Evolutionary conservation across 2,797 vertebrate species (phyloP).

Genomic region (Microhierax caerulescens): DNA sequence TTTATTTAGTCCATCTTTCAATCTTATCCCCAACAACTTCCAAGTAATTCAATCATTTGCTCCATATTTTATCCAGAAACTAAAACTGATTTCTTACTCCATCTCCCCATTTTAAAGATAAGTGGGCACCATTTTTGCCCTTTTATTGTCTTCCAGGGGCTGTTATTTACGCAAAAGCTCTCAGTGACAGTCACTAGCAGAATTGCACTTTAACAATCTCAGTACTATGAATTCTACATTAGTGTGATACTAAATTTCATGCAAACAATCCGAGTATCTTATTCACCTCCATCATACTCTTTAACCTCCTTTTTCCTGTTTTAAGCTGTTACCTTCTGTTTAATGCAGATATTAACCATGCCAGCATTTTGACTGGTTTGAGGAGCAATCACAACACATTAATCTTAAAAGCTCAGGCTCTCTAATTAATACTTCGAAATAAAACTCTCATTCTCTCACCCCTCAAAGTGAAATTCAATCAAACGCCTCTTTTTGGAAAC

Average conservation of each 20-base stretch:
- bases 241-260: background rate
- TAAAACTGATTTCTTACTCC: background rate
- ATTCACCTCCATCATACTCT: background rate
- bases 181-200: background rate
- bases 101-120: background rate
- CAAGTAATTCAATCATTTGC: background rate
- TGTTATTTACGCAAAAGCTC: background rate
- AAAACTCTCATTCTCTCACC: background rate
- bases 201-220: background rate
- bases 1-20: background rate
- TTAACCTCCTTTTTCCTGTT: background rate
- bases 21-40: background rate
- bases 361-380: background rate
- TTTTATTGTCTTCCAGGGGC: background rate
- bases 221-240: background rate
- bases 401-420: background rate
- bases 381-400: background rate
- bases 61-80: background rate
- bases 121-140: background rate
- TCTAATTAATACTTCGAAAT: background rate
- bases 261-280: background rate
- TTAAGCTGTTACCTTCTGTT: background rate
- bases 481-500: background rate
- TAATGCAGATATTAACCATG: background rate
- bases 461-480: background rate